Conservation (phyloP, 1,140 invertebrate genomes). For the Propsilocerus akamusi region DNA sequence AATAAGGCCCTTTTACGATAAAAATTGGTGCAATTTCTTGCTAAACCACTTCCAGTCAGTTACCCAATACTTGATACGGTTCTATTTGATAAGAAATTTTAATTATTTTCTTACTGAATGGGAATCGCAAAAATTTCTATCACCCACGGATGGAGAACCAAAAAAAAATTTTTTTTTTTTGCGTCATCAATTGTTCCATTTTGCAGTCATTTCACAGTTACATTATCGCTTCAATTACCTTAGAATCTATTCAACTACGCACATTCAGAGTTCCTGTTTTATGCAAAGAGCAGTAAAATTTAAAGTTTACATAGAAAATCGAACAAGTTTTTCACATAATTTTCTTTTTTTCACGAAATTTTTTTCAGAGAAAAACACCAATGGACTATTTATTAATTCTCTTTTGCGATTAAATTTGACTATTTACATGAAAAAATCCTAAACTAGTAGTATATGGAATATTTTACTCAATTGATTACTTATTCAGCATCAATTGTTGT, state of each 20-base stretch:
- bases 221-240: not conserved
- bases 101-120: too few relatives aligned
- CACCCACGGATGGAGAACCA: too few relatives aligned
- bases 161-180: too few relatives aligned
- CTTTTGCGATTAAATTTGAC: too few relatives aligned
- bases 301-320: not conserved
- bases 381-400: not conserved
- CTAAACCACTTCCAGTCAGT: too few relatives aligned
- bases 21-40: too few relatives aligned
- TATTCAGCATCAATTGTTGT: not conserved
- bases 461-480: not conserved
- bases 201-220: not conserved
- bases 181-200: not conserved
- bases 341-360: not conserved
- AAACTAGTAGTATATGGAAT: conserved; percentile 2
- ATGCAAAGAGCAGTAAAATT: not conserved
- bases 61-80: too few relatives aligned
- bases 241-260: not conserved
- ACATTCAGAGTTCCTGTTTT: conserved; percentile 1
- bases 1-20: too few relatives aligned
- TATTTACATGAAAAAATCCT: not conserved
- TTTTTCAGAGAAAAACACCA: not conserved
- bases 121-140: too few relatives aligned
- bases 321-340: not conserved
- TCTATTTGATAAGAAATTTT: too few relatives aligned